Evolutionary conservation across 2,797 vertebrate species (phyloP), one percentile per base, ranked within the genome.

Genomic region (Limosa lapponica): DNA sequence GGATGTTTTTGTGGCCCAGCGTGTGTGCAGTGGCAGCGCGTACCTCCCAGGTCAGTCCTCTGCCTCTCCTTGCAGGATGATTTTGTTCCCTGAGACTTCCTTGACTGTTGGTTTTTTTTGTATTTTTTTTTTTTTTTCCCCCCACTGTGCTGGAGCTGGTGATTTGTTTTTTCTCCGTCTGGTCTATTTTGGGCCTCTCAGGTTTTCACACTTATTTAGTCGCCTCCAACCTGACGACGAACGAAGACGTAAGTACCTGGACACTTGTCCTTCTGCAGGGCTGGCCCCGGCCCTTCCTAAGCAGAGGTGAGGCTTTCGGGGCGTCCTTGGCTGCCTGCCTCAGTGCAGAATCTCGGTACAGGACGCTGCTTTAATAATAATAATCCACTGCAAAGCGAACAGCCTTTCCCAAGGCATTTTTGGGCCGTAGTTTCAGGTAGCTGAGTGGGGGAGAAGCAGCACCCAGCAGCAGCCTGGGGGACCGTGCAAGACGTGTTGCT

Each of bases 161-260:
- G 89, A 98, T 99, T 91, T 99, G 99, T 97, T 99, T 99, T 97
- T 99, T 99, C 98, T 99, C 99, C 95, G 99, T 99, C 95, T 99
- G 99, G 99, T 99, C 99, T 89, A 99, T 99, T 98, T 95, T 99
- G 98, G 99, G 99, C 98, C 99, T 99, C 97, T 99, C 99, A 98
- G 99, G 99, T 98, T 99, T 99, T 98, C 99, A 99, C 98, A 99
- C 99, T n/a, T 99, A 99, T 18, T 98, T 99, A 83, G 98, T 99
- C 30, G 99, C 99, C 97, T 99, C 99, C 95, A 99, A 99, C 97
- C 98, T 99, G 98, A 99, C 99, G 20, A 99, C 99, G 1, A 99
- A 99, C 5, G 99, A 99, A 98, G 99, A 99, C 8, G 99, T 99
- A 96, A 99, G 99, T 98, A 97, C 49, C 58, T 27, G 55, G 18